These are phyloP conservation scores for Pelochelys cantorii DNA, from an alignment of 2,797 vertebrate species.

Conservation along the genomic window DNA sequence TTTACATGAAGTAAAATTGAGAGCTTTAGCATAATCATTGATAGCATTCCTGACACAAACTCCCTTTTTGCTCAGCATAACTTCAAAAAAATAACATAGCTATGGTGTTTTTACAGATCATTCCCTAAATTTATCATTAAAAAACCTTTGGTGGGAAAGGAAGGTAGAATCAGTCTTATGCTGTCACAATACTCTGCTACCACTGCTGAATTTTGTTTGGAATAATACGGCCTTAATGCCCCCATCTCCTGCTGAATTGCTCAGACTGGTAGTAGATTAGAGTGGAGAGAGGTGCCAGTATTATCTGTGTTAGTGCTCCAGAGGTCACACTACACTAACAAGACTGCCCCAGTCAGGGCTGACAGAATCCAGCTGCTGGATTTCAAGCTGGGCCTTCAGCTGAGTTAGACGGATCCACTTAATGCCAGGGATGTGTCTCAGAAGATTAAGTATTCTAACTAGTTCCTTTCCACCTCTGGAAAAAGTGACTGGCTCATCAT, in stretches of 20 bases:
- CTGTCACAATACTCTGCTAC: conserved; percentile 83
- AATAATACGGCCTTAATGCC: conserved; percentile 84
- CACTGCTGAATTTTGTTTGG: conserved; percentile 84
- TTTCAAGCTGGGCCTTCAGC: conserved; percentile 49
- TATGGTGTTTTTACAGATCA: conserved; percentile 35
- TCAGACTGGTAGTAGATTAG: conserved; percentile 90
- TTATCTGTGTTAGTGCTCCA: conserved; percentile 93
- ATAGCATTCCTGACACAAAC: conserved; percentile 18
- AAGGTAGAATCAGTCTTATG: conserved; percentile 80
- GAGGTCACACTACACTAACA: conserved; percentile 96
- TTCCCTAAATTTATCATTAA: conserved; percentile 46
- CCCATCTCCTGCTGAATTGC: conserved; percentile 83
- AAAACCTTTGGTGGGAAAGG: conserved; percentile 75
- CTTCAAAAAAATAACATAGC: conserved; percentile 7
- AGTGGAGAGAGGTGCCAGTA: conserved; percentile 91
- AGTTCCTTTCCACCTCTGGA: conserved; percentile 77
- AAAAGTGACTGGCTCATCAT: conserved; percentile 70
- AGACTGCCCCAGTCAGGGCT: conserved; percentile 88
- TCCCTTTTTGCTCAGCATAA: conserved; percentile 33
- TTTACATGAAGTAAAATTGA: conserved; percentile 55
- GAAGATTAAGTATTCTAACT: conserved; percentile 78
- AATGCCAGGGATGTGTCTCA: conserved; percentile 77
- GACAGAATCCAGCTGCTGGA: conserved; percentile 93
- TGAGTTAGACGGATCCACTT: conserved; percentile 81
- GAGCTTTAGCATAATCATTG: conserved; percentile 30